A percentile compares a stretch with the other conserved stretches of the same genome.
Conservation (phyloP, 2,888 invertebrate species). For the Litoditis marina region DNA sequence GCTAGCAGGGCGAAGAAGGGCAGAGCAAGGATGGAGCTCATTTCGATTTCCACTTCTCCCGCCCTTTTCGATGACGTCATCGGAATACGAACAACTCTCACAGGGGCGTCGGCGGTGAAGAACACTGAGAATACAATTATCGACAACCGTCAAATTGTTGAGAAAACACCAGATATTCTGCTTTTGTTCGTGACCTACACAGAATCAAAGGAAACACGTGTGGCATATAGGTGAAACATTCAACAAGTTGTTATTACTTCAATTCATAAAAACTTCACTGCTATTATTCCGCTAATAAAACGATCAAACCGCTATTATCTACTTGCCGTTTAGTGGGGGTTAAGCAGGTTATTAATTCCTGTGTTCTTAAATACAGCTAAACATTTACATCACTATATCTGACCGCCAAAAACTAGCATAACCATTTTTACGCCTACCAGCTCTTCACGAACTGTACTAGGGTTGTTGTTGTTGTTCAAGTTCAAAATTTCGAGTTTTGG, state of each 20-base stretch:
- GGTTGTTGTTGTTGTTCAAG: too few species aligned
- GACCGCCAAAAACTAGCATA: neutral
- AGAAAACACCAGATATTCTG: neutral
- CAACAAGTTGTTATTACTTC: neutral
- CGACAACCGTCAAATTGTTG: too few species aligned
- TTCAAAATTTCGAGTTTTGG: too few species aligned
- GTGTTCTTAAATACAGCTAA: too few species aligned
- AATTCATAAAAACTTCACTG: too few species aligned
- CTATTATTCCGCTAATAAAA: too few species aligned
- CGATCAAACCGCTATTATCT: too few species aligned
- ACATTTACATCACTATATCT: neutral
- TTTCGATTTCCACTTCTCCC: slow-evolving; percentile 36
- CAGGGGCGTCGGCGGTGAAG: slow-evolving; percentile 29
- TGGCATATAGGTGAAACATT: neutral
- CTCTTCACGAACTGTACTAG: too few species aligned
- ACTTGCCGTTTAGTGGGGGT: too few species aligned
- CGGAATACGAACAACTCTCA: slow-evolving; percentile 35
- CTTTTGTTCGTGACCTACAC: neutral
- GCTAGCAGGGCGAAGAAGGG: slow-evolving; percentile 38
- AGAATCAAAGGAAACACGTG: neutral
- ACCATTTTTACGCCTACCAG: neutral
- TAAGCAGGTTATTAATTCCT: too few species aligned
- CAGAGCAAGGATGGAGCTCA: slow-evolving; percentile 33
- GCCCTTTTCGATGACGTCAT: slow-evolving; percentile 20
- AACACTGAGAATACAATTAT: slow-evolving; percentile 9